Conservation (phyloP, 2,797 vertebrate species). For the Sternotherus odoratus region DNA sequence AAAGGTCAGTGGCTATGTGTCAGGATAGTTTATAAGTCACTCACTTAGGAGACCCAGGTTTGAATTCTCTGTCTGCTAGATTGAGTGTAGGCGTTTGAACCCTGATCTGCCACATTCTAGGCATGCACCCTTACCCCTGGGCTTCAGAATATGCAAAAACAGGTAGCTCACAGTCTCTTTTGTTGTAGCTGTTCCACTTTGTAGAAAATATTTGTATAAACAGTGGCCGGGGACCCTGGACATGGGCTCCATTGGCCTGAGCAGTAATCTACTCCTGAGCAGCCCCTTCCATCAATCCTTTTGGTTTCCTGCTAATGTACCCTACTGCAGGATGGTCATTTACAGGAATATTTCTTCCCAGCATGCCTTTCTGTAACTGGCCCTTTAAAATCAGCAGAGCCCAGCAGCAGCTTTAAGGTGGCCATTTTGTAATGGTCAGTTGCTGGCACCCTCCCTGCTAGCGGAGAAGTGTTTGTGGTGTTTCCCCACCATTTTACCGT, state of each 20-base stretch:
- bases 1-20: background rate
- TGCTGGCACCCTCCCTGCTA: background rate
- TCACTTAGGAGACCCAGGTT: background rate
- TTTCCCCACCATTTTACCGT: background rate
- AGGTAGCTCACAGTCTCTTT: no score
- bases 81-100: background rate
- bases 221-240: no score
- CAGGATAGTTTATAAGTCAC: background rate
- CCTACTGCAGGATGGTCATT: rapidly evolving
- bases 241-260: no score
- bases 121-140: background rate
- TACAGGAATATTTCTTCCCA: background rate
- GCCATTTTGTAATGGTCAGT: background rate
- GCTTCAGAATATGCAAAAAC: background rate
- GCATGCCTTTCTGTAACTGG: rapidly evolving
- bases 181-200: no score
- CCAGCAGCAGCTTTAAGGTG: background rate
- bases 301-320: rapidly evolving
- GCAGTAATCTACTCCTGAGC: background rate
- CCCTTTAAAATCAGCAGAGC: background rate
- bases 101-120: background rate
- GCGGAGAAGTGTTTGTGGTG: background rate
- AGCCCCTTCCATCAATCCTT: background rate
- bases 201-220: no score
- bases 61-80: background rate